A percentile compares a stretch with the other conserved stretches of the same genome.
These are phyloP conservation scores for Fragum whitleyi DNA, from an alignment of 2,888 invertebrate genomes.

Conservation along the genomic window DNA sequence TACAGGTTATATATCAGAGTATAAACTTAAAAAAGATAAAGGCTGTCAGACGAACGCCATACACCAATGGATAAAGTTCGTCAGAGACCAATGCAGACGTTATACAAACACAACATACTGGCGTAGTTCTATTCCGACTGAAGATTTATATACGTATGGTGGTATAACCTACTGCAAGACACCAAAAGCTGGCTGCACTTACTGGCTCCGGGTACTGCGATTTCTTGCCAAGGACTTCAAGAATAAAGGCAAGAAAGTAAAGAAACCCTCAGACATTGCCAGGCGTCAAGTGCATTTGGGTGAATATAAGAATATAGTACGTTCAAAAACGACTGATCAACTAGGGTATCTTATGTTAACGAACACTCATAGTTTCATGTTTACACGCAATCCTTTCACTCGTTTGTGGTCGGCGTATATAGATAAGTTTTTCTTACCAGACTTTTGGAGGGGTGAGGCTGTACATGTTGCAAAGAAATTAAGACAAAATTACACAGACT, in stretches of 20 bases:
- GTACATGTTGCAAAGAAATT: slow-evolving; percentile 30
- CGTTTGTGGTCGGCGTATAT: slow-evolving; percentile 69
- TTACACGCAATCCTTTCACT: slow-evolving; percentile 63
- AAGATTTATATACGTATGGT: background rate
- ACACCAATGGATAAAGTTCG: background rate
- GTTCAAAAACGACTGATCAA: background rate
- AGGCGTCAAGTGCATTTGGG: slow-evolving; percentile 49
- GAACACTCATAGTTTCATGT: slow-evolving; percentile 54
- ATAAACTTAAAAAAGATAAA: no score
- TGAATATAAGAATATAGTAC: slow-evolving; percentile 21
- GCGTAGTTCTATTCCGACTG: no score
- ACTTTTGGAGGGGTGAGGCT: slow-evolving; percentile 62
- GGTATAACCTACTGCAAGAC: slow-evolving; percentile 4
- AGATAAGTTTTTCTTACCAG: slow-evolving; percentile 66
- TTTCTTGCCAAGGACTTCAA: slow-evolving; percentile 44
- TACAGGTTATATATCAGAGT: no score
- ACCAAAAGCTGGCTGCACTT: slow-evolving; percentile 49
- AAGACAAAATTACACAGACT: slow-evolving; percentile 20
- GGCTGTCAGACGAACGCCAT: background rate
- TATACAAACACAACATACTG: background rate
- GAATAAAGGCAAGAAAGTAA: background rate
- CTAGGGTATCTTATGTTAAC: slow-evolving; percentile 26
- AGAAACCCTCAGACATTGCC: slow-evolving; percentile 54
- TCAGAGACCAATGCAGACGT: background rate
- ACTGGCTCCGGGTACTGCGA: slow-evolving; percentile 52